Evolutionary conservation across 2,797 vertebrate species (phyloP), one percentile per base, ranked within the genome.

Genomic region (Siniperca undulata): DNA sequence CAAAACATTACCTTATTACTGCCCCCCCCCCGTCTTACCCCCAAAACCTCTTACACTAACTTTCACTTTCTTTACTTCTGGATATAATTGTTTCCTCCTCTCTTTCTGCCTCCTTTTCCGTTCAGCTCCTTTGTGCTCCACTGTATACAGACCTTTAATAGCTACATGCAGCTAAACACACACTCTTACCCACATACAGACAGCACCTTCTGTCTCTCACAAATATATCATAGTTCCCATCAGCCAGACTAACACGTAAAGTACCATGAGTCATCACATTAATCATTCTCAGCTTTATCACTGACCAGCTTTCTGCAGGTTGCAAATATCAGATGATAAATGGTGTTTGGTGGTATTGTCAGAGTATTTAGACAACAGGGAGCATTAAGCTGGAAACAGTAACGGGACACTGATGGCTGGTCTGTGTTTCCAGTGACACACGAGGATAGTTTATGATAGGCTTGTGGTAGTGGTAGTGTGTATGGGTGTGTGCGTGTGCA

Each of bases 281-380:
- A 78, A 86, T 92, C 86, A 82, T 70, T 78, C 44, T 65, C 61
- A 46, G 74, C 59, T 85, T 84, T 68, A 74, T 89, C 82, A 62
- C 70, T 82, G 74, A 83, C 78, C 60, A 8, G 56, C 88, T 82
- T 77, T 89, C 77, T 78, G 70, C 70, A 83, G 81, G 78, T 80
- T 64, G 78, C 67, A 77, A 87, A 92, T 90, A 84, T 52, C 14
- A 4, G 52, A 82, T 83, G 84, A 86, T 89, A 34, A 83, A 85
- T 75, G 48, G 36, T 11, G 60, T 76, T 75, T 77, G 73, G 60
- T 62, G 44, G 52, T 44, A 22, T 72, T 77, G 80, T 82, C 71
- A 34, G 58, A 76, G 60, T 74, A 84, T 88, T 82, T 58, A 74
- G 86, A 86, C 84, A 78, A 56, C 67, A 78, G 78, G 70, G 78